Percentiles rank a stretch among this genome's conserved stretches.
phyloP scores from a whole-genome alignment of 2,888 invertebrate species.

The Andrena fulva region DNA sequence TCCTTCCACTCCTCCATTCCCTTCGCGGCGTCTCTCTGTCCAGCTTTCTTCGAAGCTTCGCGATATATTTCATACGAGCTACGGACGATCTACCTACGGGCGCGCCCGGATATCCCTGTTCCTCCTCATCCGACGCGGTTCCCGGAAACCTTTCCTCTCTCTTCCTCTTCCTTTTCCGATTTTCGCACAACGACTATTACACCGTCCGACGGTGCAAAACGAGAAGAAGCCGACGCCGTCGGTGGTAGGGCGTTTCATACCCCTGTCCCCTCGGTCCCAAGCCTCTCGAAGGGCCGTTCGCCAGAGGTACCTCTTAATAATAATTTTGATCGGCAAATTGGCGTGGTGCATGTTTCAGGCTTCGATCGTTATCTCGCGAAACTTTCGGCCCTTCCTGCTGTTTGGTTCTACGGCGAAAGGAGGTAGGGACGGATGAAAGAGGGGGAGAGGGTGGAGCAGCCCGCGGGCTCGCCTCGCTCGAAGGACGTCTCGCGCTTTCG shows the following conservation, averaged over 20 bases:
- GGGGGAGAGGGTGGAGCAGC: constrained; percentile 40
- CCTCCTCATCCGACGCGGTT: constrained; percentile 10
- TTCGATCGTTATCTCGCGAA: constrained; percentile 83
- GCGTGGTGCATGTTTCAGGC: constrained; percentile 82
- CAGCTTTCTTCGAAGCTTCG: constrained; percentile 65
- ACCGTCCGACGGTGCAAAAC: constrained; percentile 62
- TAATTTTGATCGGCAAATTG: constrained; percentile 84
- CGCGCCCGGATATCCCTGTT: constrained; percentile 30
- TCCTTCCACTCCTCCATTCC: constrained; percentile 46
- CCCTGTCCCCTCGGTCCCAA: constrained; percentile 30
- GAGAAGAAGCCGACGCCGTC: constrained; percentile 56
- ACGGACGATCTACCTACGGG: constrained; percentile 61
- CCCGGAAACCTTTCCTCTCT: background rate
- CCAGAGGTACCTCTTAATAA: constrained; percentile 83
- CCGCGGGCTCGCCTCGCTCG: constrained; percentile 50
- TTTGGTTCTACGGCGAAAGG: constrained; percentile 55
- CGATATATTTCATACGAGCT: constrained; percentile 77
- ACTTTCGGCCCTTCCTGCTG: constrained; percentile 76
- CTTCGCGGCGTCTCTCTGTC: constrained; percentile 36
- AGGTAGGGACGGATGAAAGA: constrained; percentile 21
- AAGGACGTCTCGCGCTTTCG: constrained; percentile 51
- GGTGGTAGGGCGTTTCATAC: constrained; percentile 46
- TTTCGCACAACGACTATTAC: constrained; percentile 77
- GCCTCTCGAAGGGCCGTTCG: constrained; percentile 39
- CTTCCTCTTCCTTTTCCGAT: constrained; percentile 58